These are phyloP conservation scores for Philonicus albiceps DNA, from an alignment of 2,888 invertebrate genomes.

Conservation along the genomic window DNA sequence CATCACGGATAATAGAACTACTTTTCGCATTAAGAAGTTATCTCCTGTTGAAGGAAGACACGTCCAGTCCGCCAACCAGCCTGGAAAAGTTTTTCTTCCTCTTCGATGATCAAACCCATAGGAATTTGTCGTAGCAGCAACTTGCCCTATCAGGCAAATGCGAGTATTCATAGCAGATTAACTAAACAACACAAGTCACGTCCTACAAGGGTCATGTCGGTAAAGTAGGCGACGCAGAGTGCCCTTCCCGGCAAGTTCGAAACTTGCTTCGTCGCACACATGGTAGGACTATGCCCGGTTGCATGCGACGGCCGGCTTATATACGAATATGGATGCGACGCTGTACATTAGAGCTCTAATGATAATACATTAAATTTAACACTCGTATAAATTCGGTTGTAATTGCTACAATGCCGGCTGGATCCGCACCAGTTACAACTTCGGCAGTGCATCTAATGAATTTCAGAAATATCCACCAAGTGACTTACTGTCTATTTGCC, in stretches of 20 bases:
- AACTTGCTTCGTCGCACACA: constrained; percentile 7
- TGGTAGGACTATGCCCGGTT: not conserved
- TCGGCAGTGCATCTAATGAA: constrained; percentile 28
- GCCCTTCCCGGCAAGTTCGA: not conserved
- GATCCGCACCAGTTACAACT: not conserved
- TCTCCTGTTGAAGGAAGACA: constrained; percentile 36
- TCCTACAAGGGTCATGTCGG: constrained; percentile 36
- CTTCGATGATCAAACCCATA: constrained; percentile 31
- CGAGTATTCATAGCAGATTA: constrained; percentile 41
- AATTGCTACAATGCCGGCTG: constrained; percentile 43
- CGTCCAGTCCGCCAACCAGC: constrained; percentile 25
- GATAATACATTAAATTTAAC: constrained; percentile 49
- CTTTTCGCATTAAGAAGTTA: constrained; percentile 41
- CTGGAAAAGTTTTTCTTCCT: constrained; percentile 34
- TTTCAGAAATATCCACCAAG: constrained; percentile 23
- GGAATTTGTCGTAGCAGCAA: constrained; percentile 38
- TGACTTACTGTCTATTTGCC: constrained; percentile 20
- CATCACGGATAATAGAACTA: constrained; percentile 40
- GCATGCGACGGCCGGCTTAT: constrained; percentile 4
- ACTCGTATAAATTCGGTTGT: constrained; percentile 47
- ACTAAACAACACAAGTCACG: constrained; percentile 42
- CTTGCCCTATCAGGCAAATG: constrained; percentile 35
- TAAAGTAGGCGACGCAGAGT: constrained; percentile 6
- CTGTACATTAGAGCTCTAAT: constrained; percentile 42
- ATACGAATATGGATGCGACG: constrained; percentile 20